phyloP scores from a whole-genome alignment of 2,113 vertebrate species.

The Myrmophylax atrothorax region DNA sequence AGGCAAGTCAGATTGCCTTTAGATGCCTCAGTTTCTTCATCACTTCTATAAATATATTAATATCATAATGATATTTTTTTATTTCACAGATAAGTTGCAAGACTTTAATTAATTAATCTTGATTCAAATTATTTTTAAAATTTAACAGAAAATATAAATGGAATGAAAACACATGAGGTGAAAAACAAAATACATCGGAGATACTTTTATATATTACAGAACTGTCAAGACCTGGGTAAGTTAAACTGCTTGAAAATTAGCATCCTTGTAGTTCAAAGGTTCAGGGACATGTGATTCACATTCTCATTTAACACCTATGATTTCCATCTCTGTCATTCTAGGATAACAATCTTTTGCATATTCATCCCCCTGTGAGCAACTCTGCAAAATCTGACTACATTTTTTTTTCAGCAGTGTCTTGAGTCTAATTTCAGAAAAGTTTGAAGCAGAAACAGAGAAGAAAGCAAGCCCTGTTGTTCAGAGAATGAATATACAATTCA shows the following conservation, averaged over 20 bases:
- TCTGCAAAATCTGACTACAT: background rate
- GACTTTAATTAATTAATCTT: background rate
- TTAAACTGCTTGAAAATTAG: background rate
- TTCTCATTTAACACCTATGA: background rate
- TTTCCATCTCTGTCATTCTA: background rate
- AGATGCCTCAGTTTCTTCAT: background rate
- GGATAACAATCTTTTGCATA: background rate
- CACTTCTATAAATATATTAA: background rate
- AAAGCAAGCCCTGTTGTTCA: background rate
- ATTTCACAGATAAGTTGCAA: background rate
- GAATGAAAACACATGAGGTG: background rate
- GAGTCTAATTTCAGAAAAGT: background rate
- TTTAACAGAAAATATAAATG: background rate
- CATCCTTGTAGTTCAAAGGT: background rate
- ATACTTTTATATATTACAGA: background rate
- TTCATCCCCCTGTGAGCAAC: background rate
- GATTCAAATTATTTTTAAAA: background rate
- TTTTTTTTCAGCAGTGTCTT: background rate
- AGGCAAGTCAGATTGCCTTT: background rate
- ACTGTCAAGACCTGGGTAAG: background rate
- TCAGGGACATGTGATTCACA: background rate
- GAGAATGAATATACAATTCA: background rate
- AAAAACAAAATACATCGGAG: background rate
- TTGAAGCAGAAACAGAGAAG: background rate
- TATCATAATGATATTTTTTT: background rate